phyloP scores from a whole-genome alignment of 2,113 vertebrate genomes.

The Neotragus moschatus region DNA sequence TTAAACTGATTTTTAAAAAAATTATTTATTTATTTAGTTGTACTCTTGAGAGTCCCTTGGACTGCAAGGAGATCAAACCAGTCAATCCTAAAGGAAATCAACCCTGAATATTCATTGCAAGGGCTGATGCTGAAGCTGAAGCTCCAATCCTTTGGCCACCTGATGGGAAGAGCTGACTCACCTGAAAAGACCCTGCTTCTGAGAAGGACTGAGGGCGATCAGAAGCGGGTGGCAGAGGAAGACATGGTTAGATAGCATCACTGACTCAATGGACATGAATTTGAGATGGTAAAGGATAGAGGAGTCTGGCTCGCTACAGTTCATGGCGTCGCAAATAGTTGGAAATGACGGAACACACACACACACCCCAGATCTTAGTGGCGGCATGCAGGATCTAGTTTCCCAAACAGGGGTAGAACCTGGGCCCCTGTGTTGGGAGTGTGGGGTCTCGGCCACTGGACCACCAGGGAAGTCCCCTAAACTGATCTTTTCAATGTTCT shows the following conservation, averaged over 20 bases:
- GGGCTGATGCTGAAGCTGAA: not conserved
- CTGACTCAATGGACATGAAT: not conserved
- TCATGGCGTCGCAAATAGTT: not conserved
- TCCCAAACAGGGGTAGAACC: not conserved
- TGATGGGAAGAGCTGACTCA: not conserved
- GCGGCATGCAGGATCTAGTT: not conserved
- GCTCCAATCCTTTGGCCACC: not conserved
- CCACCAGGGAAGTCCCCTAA: not conserved
- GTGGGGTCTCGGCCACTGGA: not conserved
- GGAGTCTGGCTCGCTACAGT: not conserved
- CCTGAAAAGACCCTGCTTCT: not conserved
- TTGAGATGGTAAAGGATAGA: not conserved
- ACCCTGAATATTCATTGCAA: not conserved
- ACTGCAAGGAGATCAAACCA: not conserved
- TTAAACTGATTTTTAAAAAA: not conserved
- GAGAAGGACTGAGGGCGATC: not conserved
- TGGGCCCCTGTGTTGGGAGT: not conserved
- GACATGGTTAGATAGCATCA: not conserved
- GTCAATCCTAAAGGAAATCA: not conserved
- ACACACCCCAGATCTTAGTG: not conserved
- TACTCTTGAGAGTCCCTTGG: not conserved
- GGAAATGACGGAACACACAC: not conserved
- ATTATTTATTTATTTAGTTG: not conserved
- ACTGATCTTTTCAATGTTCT: not conserved
- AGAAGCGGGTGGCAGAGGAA: not conserved